Evolutionary conservation across 2,113 vertebrate species (phyloP), one percentile per base, ranked within the genome.

Genomic region (Aspidoscelis tigris): DNA sequence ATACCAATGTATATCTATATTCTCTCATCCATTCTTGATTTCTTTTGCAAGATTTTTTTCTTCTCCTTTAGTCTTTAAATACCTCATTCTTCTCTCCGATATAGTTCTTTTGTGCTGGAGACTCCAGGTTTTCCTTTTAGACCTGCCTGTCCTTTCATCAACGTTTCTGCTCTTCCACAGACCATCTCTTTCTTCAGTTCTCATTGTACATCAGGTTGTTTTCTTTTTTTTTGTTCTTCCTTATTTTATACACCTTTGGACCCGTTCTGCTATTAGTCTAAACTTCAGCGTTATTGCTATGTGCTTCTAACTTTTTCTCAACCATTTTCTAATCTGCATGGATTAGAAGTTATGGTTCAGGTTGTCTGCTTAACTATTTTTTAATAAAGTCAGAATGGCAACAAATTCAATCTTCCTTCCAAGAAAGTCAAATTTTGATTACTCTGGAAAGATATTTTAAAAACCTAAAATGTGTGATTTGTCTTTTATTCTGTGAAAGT

Each of bases 81-180:
- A 33, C 53, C 26, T 65, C 2, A 43, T 77, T 78, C 3, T 3
- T 86, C 53, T 84, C 8, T 74, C 69, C 55, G 70, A 74, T 74
- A 72, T 53, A 41, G 43, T 53, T 85, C 20, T 66, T 74, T 75
- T 80, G n/a, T 1, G 65, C 86, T 87, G 55, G 87, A 76, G 0
- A 76, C 81, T 80, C 58, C 11, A 21, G 0, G 0, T 76, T 65
- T 84, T 0, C 77, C 82, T 89, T 55, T 87, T 89, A 0, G 26
- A 89, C 21, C 85, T 90, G 82, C 88, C 86, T 90, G 79, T 85
- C 14, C 55, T 21, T 87, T 83, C 76, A 87, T 74, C 81, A 79
- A 22, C 1, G 14, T 39, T 79, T 55, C 47, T 47, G 39, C 76
- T 55, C 69, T 79, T 87, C 71, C 83, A 24, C 64, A 44, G 24